These are phyloP conservation scores for Xenops minutus DNA, from an alignment of 2,797 vertebrate species.

Conservation along the genomic window DNA sequence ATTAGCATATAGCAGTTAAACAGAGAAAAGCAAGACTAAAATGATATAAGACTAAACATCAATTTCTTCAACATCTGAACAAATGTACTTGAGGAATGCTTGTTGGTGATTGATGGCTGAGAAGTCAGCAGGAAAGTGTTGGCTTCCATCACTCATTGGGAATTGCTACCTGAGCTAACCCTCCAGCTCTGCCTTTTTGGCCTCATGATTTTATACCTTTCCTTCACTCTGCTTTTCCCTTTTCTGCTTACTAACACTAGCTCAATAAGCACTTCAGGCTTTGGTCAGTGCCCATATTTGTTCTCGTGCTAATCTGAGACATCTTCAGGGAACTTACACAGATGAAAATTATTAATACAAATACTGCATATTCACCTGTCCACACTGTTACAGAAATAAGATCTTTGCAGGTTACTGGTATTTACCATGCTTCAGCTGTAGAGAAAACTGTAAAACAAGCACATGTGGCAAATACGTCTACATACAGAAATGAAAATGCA, in stretches of 20 bases:
- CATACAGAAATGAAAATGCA: neutral
- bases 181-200: neutral
- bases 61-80: neutral
- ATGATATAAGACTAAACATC: neutral
- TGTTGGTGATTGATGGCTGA: neutral
- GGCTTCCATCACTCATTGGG: neutral
- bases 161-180: neutral
- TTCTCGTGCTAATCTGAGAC: neutral
- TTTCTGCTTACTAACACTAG: neutral
- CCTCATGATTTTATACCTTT: neutral
- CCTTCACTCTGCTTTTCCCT: neutral
- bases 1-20: neutral
- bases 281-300: neutral
- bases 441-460: neutral
- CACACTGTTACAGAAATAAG: neutral
- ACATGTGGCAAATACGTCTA: neutral
- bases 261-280: neutral
- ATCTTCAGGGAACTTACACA: neutral
- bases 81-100: neutral
- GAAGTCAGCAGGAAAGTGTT: neutral
- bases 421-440: neutral
- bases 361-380: neutral
- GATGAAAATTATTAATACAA: neutral
- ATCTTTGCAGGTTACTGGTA: neutral
- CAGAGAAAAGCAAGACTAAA: neutral